Percentiles rank a stretch among this genome's conserved stretches.
These are phyloP conservation scores for Tiphia femorata DNA, from an alignment of 2,888 invertebrate genomes.

Conservation along the genomic window DNA sequence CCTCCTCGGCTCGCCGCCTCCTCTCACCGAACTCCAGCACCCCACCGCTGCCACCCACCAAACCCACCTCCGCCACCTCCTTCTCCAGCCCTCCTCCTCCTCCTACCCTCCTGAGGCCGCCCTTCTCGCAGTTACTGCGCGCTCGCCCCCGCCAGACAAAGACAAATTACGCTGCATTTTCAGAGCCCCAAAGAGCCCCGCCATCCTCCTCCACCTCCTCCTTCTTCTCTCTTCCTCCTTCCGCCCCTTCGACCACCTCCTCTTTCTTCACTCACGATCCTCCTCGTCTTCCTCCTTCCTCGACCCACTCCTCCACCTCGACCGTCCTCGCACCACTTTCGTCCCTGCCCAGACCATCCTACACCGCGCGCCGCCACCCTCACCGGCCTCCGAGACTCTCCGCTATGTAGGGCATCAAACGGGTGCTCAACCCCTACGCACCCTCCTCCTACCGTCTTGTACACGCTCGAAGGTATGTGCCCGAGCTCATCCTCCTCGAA, in stretches of 20 bases:
- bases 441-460: conserved; percentile 44
- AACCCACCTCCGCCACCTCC: conserved; percentile 14
- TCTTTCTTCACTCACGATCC: conserved; percentile 20
- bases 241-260: conserved; percentile 27
- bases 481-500: conserved; percentile 22
- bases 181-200: conserved; percentile 64
- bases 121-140: conserved; percentile 56
- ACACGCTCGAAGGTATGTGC: conserved; percentile 27
- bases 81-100: conserved; percentile 24
- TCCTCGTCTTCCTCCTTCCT: conserved; percentile 17
- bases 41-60: conserved; percentile 16
- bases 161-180: conserved; percentile 70
- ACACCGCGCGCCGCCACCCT: not conserved
- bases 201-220: conserved; percentile 35
- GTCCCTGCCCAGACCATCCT: conserved; percentile 46
- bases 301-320: conserved; percentile 36
- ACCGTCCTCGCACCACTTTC: conserved; percentile 41
- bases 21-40: conserved; percentile 15
- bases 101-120: conserved; percentile 38
- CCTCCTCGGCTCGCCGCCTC: conserved; percentile 20
- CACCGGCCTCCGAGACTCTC: conserved; percentile 42
- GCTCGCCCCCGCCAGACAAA: conserved; percentile 66
- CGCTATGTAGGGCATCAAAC: conserved; percentile 62
- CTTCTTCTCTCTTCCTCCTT: conserved; percentile 4
- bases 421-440: conserved; percentile 63